Percentiles rank a stretch among this genome's conserved stretches.
phyloP scores from a whole-genome alignment of 2,113 vertebrate genomes.

The Hemibagrus wyckioides region DNA sequence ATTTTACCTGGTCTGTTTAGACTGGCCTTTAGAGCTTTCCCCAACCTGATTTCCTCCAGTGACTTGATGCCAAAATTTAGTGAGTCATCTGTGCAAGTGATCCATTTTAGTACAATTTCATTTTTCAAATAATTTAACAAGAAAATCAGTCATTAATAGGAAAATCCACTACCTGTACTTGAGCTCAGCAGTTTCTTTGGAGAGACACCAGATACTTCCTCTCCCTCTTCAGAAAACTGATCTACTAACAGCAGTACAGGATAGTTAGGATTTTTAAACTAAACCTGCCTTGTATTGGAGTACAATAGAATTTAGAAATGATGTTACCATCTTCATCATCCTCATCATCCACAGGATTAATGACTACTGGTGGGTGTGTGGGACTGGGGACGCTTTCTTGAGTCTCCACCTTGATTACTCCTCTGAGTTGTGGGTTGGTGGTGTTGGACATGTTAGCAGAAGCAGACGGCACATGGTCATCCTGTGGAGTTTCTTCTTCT shows the following conservation, averaged over 20 bases:
- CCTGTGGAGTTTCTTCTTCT: conserved; percentile 73
- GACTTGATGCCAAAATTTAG: conserved; percentile 92
- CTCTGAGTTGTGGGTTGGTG: conserved; percentile 83
- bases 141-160: not conserved
- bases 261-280: not conserved
- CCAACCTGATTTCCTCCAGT: conserved; percentile 86
- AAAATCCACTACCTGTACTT: conserved; percentile 71
- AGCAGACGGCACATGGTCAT: conserved; percentile 62
- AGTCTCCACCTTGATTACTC: conserved; percentile 87
- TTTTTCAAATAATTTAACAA: not conserved
- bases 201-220: conserved; percentile 77
- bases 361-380: conserved; percentile 94
- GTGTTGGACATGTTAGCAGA: conserved; percentile 73
- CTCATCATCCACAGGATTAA: conserved; percentile 94
- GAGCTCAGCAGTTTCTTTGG: conserved; percentile 73
- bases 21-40: conserved; percentile 86
- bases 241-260: conserved; percentile 72
- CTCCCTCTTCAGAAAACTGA: conserved; percentile 93
- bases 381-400: conserved; percentile 93
- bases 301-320: not conserved
- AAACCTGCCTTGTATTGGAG: fast-evolving
- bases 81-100: conserved; percentile 71
- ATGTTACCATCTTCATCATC: conserved; percentile 88
- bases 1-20: conserved; percentile 78
- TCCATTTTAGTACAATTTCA: not conserved